phyloP scores from a whole-genome alignment of 2,113 vertebrate species.

The Acinonyx jubatus region DNA sequence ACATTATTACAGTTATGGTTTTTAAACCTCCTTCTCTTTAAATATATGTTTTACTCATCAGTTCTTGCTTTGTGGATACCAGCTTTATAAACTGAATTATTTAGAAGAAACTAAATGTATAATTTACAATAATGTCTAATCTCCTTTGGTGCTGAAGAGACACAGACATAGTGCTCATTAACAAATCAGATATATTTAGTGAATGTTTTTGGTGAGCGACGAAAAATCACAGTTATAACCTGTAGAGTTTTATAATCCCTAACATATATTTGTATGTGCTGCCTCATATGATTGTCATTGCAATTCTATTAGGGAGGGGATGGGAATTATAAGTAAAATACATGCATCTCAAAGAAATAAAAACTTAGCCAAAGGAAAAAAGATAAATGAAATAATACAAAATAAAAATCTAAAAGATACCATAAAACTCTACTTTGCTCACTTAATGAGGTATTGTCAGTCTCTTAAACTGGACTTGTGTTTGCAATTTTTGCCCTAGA shows the following conservation, averaged over 20 bases:
- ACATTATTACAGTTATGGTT: slow-evolving; percentile 25
- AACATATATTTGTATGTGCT: not conserved
- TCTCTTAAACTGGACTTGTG: not conserved
- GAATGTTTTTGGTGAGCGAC: not conserved
- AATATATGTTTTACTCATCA: not conserved
- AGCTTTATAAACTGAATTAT: not conserved
- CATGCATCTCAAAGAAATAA: not conserved
- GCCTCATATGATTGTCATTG: not conserved
- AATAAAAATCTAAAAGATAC: not conserved
- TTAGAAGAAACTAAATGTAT: not conserved
- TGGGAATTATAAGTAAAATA: not conserved
- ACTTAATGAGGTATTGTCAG: not conserved
- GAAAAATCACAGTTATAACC: not conserved
- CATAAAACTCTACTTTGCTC: not conserved
- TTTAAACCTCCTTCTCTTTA: not conserved
- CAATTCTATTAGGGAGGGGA: not conserved
- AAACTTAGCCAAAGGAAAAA: not conserved
- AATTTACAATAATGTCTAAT: not conserved
- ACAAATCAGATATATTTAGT: not conserved
- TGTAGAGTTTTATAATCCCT: not conserved
- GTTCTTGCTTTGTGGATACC: not conserved
- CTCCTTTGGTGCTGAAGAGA: not conserved
- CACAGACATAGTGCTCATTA: not conserved
- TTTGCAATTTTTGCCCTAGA: not conserved
- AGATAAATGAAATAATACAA: not conserved